Evolutionary conservation across 2,888 invertebrate species (phyloP).

Genomic region (Rhodophaea formosa): DNA sequence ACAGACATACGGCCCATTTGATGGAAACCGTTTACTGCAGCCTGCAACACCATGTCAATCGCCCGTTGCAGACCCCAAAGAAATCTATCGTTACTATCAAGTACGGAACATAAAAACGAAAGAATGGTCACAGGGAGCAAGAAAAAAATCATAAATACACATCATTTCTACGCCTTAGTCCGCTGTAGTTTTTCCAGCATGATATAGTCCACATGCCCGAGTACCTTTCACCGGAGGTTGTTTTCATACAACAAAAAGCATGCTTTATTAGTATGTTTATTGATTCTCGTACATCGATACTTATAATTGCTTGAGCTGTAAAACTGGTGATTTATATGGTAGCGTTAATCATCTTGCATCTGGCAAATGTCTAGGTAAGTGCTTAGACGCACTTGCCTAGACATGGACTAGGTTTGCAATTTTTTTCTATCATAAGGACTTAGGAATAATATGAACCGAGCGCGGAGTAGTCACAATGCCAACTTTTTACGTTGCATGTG

Average conservation of each 20-base stretch:
- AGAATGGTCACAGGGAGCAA: not conserved
- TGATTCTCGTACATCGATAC: slow-evolving; percentile 30
- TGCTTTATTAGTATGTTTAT: slow-evolving; percentile 29
- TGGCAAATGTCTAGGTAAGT: not conserved
- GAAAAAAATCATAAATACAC: not conserved
- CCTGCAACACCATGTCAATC: too few relatives aligned
- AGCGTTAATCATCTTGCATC: not conserved
- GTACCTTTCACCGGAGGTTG: slow-evolving; percentile 45
- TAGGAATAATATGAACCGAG: too few relatives aligned
- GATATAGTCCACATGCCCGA: slow-evolving; percentile 46
- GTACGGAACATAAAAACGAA: not conserved
- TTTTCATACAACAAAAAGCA: slow-evolving; percentile 38
- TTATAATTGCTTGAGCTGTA: not conserved
- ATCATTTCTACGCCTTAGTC: not conserved
- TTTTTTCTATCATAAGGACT: too few relatives aligned
- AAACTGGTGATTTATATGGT: not conserved
- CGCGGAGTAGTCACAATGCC: too few relatives aligned
- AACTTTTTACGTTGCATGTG: too few relatives aligned
- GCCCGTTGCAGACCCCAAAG: too few relatives aligned
- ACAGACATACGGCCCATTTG: too few relatives aligned
- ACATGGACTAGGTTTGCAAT: not conserved
- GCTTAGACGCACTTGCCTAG: not conserved
- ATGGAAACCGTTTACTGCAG: too few relatives aligned
- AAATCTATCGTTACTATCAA: too few relatives aligned
- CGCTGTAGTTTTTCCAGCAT: slow-evolving; percentile 37